Percentiles rank a stretch among this genome's conserved stretches.
Conservation (phyloP, 2,113 vertebrate genomes). For the Opisthocomus hoazin region DNA sequence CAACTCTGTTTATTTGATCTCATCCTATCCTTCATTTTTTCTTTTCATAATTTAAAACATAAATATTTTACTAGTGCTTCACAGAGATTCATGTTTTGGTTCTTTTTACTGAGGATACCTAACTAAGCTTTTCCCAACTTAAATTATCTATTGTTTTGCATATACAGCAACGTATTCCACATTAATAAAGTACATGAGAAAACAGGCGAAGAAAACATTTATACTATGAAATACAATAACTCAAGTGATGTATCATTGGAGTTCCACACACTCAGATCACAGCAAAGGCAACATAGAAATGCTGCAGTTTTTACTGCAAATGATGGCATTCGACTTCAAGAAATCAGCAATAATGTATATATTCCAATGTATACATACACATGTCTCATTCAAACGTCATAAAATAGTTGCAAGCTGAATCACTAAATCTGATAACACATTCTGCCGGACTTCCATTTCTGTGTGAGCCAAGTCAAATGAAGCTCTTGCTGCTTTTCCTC, state of each 20-base stretch:
- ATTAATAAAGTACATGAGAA: neutral
- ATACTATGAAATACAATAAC: neutral
- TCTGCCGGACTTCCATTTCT: neutral
- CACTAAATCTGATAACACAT: neutral
- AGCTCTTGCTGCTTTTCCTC: neutral
- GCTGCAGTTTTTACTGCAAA: neutral
- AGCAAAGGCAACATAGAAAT: neutral
- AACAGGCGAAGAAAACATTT: neutral
- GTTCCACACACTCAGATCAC: neutral
- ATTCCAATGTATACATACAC: neutral
- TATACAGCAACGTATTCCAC: neutral
- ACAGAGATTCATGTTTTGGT: neutral
- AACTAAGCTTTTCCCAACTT: neutral
- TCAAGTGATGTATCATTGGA: neutral
- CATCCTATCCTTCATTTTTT: neutral
- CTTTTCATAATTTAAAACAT: neutral
- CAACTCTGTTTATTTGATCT: neutral
- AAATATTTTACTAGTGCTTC: neutral
- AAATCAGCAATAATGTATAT: neutral
- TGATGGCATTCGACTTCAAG: neutral
- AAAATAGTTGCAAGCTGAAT: neutral
- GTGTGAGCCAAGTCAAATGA: neutral
- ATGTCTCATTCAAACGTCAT: neutral
- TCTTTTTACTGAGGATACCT: neutral
- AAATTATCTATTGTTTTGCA: neutral